Conservation (phyloP, 1,140 invertebrate species). For the Chelonus insularis region DNA sequence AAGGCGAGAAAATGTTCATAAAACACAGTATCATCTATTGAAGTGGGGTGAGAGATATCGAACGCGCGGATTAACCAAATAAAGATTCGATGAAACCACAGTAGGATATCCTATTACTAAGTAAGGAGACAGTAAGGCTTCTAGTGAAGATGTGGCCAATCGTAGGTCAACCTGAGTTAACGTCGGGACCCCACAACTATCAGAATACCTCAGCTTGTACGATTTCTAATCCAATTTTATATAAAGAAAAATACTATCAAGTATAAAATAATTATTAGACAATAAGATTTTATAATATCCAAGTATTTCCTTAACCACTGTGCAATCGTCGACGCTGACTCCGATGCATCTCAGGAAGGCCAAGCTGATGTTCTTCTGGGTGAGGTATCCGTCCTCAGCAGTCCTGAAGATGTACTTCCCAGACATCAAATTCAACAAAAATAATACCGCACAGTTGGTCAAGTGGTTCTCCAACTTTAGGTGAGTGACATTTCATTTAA, state of each 20-base stretch:
- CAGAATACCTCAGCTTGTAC: conserved; percentile 54
- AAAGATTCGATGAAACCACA: conserved; percentile 61
- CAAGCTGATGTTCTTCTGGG: conserved; percentile 99
- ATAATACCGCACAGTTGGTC: conserved; percentile 99
- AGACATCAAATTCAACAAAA: conserved; percentile 99
- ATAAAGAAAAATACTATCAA: conserved; percentile 52
- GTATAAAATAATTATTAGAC: conserved; percentile 42
- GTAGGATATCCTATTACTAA: conserved; percentile 57
- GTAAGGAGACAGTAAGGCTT: conserved; percentile 59
- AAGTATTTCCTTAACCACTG: conserved; percentile 73
- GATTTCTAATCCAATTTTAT: conserved; percentile 60
- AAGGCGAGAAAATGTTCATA: not conserved
- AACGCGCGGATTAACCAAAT: conserved; percentile 47
- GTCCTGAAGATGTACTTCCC: conserved; percentile 99
- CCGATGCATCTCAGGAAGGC: conserved; percentile 99
- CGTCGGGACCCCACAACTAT: conserved; percentile 44
- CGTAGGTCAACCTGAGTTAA: conserved; percentile 51
- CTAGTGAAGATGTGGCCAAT: conserved; percentile 57
- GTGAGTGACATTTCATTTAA: conserved; percentile 67
- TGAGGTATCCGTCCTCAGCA: conserved; percentile 96
- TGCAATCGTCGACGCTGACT: conserved; percentile 92
- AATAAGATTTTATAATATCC: conserved; percentile 24
- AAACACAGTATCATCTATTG: too few relatives aligned
- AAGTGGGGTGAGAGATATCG: too few relatives aligned
- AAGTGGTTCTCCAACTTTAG: conserved; percentile 99